Evolutionary conservation across 2,797 vertebrate genomes (phyloP).

Genomic region (Intellagama lesueurii): DNA sequence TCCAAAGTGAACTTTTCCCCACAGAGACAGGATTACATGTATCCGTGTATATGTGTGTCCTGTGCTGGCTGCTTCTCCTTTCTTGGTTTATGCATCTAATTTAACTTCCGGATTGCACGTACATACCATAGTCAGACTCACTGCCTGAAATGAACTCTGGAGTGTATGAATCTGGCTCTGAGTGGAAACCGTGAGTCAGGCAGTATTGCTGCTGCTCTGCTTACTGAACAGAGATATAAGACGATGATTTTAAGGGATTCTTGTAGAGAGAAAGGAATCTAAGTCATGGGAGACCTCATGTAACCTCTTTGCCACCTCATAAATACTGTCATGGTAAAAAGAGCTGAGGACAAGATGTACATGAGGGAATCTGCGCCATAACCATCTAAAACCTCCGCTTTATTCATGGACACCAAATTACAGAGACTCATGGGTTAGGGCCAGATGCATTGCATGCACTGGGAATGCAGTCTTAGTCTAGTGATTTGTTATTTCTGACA

Average conservation of each 20-base stretch:
- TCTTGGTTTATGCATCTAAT: not conserved
- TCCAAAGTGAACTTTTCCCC: not conserved
- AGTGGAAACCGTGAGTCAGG: not conserved
- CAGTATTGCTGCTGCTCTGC: not conserved
- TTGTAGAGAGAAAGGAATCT: not conserved
- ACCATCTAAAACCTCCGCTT: not conserved
- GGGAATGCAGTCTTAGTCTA: too few relatives aligned
- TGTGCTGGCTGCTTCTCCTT: not conserved
- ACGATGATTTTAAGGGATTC: too few relatives aligned
- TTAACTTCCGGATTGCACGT: not conserved
- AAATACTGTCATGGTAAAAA: not conserved
- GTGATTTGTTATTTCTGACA: too few relatives aligned
- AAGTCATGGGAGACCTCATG: not conserved
- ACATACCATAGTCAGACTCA: not conserved
- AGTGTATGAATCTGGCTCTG: not conserved
- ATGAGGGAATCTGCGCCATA: too few relatives aligned
- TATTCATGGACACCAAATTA: not conserved
- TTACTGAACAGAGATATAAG: not conserved
- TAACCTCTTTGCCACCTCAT: not conserved
- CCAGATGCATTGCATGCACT: too few relatives aligned
- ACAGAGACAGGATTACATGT: not conserved
- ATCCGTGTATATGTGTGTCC: not conserved
- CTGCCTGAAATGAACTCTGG: constrained; percentile 3
- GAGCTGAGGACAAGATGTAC: too few relatives aligned
- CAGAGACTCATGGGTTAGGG: not conserved